Base-by-base conservation (phyloP, 2,797 vertebrate genomes). In the Acanthopagrus latus region DNA sequence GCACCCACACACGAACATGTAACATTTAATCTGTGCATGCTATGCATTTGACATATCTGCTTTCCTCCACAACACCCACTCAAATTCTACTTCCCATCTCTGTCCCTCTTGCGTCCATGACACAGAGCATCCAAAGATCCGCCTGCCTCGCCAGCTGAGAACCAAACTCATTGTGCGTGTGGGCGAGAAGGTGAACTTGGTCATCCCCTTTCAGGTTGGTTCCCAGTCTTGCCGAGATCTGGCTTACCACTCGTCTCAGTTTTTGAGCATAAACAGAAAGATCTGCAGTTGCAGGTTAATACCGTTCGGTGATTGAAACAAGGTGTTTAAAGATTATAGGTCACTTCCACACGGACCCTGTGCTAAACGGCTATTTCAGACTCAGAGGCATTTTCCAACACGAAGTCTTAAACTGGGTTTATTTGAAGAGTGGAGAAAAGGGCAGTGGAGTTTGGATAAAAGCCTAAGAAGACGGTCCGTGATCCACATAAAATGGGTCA, bases 161-260 rank as follows among this genome's bases (percentile, higher is more conserved):
- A 95, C 95, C 91, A 97, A 95, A 33, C 95, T 94, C 71, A 89
- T 97, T 79, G 92, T 41, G 25, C 88, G 50, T 64, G 97, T 97
- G 25, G 97, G 97, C 2, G 96, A 98, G 65, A 95, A 94, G 59
- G 78, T 98, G 87, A 98, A 98, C 93, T 62, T 98, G 47, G 91
- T 97, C 72, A 96, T 98, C 89, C 96, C 97, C 71, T 98, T 98
- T 93, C 97, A 97, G 96, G 97, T 98, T 59, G 84, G 85, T 56
- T 56, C 41, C 7, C 9, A 64, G 25, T 68, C 51, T 18, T 51
- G 13, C 33, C 48, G 10, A 59, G 3, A n/a, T 57, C 33, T 23
- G 21, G 7, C 33, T 44, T 58, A 63, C 58, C 64, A n/a, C 13
- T 13, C 0, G 0, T 20, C 38, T n/a, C 38, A 51, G 8, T 63